Base-by-base conservation (phyloP, 2,113 vertebrate species). In the Chelonoidis abingdonii region DNA sequence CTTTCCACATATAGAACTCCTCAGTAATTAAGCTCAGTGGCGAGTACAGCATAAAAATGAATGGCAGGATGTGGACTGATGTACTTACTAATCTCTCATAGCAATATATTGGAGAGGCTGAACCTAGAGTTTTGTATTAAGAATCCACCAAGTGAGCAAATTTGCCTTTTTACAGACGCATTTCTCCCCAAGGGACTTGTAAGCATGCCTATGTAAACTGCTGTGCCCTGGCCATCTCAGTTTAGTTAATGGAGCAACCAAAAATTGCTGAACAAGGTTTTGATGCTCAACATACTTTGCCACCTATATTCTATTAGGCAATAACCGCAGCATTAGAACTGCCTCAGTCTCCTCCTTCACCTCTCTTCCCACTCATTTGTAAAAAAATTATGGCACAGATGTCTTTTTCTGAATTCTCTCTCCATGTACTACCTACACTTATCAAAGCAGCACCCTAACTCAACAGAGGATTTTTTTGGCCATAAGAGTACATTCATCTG, bases 21-120 rank as follows among this genome's bases (percentile, higher is more conserved):
- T 84, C 95, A 95, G 95, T 97, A 97, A 97, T 97, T 97, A 97
- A 97, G 96, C 96, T 93, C 89, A 89, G 92, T 89, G 91, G 38
- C 97, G 92, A 94, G 95, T 94, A 83, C 94, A 54, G 93, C 93
- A 87, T 90, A 95, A 87, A 97, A 97, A 97, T 96, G 90, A 93
- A 94, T 93, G 93, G 92, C 62, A 92, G 92, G 97, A 95, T 97
- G 95, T 97, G 96, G 97, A 94, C 97, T 93, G 96, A 88, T 81
- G 93, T 97, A 95, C 96, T 97, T 97, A 97, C 90, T 97, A 95
- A 95, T 97, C 97, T 96, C 93, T 97, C 76, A 0, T 52, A 80
- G 93, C 96, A 97, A 97, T 97, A 97, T 97, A 96, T 94, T 97
- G 92, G 96, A 95, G 97, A 96, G 94, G 93, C 87, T 95, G 96